Percentiles rank a stretch among this genome's conserved stretches.
These are phyloP conservation scores for Thera britannica DNA, from an alignment of 2,888 invertebrate genomes.

Conservation along the genomic window DNA sequence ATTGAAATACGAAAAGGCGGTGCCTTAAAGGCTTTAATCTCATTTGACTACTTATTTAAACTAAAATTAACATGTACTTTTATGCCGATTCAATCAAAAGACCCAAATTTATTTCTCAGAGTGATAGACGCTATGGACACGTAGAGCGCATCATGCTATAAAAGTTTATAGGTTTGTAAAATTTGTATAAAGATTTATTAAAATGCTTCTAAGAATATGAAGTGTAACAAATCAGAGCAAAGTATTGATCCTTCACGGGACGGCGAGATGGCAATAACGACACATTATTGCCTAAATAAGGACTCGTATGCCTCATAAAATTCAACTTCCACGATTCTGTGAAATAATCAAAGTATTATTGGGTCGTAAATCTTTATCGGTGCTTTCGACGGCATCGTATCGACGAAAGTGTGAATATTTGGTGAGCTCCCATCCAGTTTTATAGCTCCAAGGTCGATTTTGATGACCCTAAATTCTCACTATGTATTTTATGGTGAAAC, in stretches of 20 bases:
- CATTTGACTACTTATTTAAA: no score
- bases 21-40: no score
- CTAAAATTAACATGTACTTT: no score
- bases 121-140: no score
- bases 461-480: conserved; percentile 44
- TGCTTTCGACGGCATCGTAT: conserved; percentile 58
- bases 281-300: conserved; percentile 76
- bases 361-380: conserved; percentile 78
- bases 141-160: no score
- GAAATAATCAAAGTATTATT: conserved; percentile 81
- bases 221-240: conserved; percentile 38
- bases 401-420: conserved; percentile 71
- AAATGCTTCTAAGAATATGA: conserved; percentile 1
- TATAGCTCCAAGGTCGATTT: conserved; percentile 45
- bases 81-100: no score
- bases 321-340: conserved; percentile 76
- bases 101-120: no score
- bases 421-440: conserved; percentile 64
- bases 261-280: conserved; percentile 61
- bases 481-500: conserved; percentile 35
- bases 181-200: no score
- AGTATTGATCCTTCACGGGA: conserved; percentile 60
- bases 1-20: no score
- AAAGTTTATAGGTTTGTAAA: no score
- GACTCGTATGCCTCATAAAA: conserved; percentile 74